Percentiles rank a stretch among this genome's conserved stretches.
phyloP scores from a whole-genome alignment of 2,888 invertebrate genomes.

The Meandrusa payeni region DNA sequence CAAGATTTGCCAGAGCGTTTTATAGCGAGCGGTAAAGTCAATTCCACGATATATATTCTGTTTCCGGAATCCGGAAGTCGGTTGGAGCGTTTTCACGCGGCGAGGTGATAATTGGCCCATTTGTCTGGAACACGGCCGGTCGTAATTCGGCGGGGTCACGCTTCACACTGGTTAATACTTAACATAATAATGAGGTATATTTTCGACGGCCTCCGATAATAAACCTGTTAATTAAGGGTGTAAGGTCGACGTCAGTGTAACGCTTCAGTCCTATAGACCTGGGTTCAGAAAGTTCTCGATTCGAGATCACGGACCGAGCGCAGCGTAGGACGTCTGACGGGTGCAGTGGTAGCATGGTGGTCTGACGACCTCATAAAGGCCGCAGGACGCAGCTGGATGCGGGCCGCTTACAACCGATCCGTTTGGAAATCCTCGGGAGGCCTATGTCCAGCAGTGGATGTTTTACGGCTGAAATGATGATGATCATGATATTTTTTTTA shows the following conservation, averaged over 20 bases:
- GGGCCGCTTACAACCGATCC: no score
- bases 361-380: no score
- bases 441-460: no score
- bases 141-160: conserved; percentile 22
- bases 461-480: no score
- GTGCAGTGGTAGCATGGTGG: no score
- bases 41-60: conserved; percentile 12
- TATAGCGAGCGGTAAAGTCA: conserved; percentile 10
- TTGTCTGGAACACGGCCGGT: conserved; percentile 20
- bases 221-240: conserved; percentile 12
- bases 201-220: conserved; percentile 15
- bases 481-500: no score
- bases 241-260: background rate
- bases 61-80: conserved; percentile 17
- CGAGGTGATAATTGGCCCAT: conserved; percentile 24
- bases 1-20: conserved; percentile 1
- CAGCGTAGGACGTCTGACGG: no score
- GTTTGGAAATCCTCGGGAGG: no score
- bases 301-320: no score
- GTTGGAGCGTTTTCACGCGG: conserved; percentile 18
- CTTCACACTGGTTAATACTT: conserved; percentile 16
- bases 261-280: no score
- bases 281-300: no score
- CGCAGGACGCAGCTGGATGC: no score
- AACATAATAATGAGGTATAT: conserved; percentile 18